phyloP scores from a whole-genome alignment of 92 coral and sea anemone species.

The Pocillopora grandis region DNA sequence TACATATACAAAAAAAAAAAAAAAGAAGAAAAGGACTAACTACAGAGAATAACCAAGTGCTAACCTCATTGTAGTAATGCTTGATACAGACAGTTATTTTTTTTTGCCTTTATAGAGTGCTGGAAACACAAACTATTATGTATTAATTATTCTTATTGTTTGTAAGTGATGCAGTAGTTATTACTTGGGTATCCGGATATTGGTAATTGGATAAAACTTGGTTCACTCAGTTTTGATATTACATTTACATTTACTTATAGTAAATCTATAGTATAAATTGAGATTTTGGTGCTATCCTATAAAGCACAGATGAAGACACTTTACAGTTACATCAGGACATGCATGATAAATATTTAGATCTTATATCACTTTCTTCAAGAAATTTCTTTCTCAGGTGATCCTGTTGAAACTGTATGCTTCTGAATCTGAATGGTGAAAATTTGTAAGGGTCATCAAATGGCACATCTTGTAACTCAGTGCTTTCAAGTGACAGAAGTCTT shows the following conservation, averaged over 20 bases:
- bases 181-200: conserved; percentile 10
- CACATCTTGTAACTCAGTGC: too few relatives aligned
- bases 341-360: conserved; percentile 17
- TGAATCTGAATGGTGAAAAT: too few relatives aligned
- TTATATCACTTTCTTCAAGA: conserved; percentile 24
- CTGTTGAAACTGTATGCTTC: conserved; percentile 17
- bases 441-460: too few relatives aligned
- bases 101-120: neutral
- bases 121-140: too few relatives aligned
- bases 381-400: conserved; percentile 18
- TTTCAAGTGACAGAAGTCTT: too few relatives aligned
- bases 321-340: neutral
- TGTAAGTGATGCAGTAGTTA: neutral
- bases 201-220: conserved; percentile 9
- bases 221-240: conserved; percentile 21
- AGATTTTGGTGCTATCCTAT: conserved; percentile 21
- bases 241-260: conserved; percentile 3
- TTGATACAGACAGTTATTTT: conserved; percentile 11
- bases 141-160: too few relatives aligned
- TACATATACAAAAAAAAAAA: too few relatives aligned
- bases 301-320: neutral
- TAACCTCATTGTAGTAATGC: conserved; percentile 24
- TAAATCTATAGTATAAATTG: too few relatives aligned
- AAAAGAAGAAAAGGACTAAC: neutral
- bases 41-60: conserved; percentile 26